Conservation (phyloP, 2,797 vertebrate species). For the Clarias fuscus region DNA sequence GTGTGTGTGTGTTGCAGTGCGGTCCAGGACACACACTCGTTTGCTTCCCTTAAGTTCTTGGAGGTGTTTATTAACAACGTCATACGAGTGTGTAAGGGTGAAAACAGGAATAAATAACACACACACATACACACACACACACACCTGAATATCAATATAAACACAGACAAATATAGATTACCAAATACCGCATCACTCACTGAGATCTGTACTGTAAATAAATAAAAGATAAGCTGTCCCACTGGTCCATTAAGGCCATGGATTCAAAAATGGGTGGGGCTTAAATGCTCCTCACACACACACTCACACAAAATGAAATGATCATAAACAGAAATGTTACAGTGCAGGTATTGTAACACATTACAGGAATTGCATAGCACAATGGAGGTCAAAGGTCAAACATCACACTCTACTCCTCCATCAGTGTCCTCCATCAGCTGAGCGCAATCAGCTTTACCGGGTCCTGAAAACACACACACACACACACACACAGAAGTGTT, state of each 20-base stretch:
- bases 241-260: neutral
- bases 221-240: neutral
- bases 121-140: neutral
- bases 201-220: neutral
- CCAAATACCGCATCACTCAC: no score
- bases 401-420: conserved; percentile 75
- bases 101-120: neutral
- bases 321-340: neutral
- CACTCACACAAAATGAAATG: neutral
- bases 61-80: neutral
- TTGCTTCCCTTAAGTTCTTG: neutral
- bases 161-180: neutral
- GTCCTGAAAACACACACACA: conserved; percentile 75
- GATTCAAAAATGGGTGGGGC: neutral
- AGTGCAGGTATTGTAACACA: neutral
- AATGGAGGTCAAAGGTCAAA: neutral
- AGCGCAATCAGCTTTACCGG: conserved; percentile 87
- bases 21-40: no score
- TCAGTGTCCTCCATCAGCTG: conserved; percentile 94
- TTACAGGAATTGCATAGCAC: neutral
- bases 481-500: neutral
- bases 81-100: neutral
- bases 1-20: neutral
- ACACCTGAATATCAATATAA: neutral
- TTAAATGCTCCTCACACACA: neutral